Conservation (phyloP, 2,888 invertebrate species). For the Neoscelio sp. region DNA sequence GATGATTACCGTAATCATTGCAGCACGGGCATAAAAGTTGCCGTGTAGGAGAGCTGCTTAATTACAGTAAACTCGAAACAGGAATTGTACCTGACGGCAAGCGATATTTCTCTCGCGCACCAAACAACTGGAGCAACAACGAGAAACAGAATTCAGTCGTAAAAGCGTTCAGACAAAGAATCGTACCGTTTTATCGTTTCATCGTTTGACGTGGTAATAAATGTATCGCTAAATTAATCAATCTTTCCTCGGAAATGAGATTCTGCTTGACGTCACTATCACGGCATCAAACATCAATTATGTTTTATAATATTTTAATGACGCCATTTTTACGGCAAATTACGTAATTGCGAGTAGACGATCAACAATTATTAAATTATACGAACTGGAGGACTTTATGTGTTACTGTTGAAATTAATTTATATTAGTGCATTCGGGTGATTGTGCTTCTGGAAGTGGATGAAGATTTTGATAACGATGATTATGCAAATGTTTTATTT, state of each 20-base stretch:
- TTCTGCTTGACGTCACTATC: slow-evolving; percentile 17
- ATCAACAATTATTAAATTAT: slow-evolving; percentile 38
- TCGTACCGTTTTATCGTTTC: slow-evolving; percentile 59
- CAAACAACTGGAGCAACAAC: slow-evolving; percentile 36
- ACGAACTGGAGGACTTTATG: background rate
- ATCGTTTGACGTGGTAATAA: slow-evolving; percentile 53
- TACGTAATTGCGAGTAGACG: slow-evolving; percentile 16
- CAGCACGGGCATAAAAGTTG: slow-evolving; percentile 43
- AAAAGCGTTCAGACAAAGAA: slow-evolving; percentile 61
- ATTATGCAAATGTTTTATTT: too few species aligned
- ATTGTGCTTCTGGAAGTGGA: too few species aligned
- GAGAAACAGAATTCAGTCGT: slow-evolving; percentile 48
- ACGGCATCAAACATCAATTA: slow-evolving; percentile 22
- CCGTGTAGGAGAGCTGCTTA: slow-evolving; percentile 49
- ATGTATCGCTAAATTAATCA: slow-evolving; percentile 66
- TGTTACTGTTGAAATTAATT: too few species aligned
- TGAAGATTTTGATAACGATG: too few species aligned
- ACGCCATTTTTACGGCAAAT: slow-evolving; percentile 17
- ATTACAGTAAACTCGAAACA: slow-evolving; percentile 54
- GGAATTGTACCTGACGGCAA: slow-evolving; percentile 26
- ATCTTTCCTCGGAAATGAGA: slow-evolving; percentile 42
- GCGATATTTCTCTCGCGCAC: slow-evolving; percentile 19
- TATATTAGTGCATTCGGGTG: too few species aligned
- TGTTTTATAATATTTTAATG: slow-evolving; percentile 51
- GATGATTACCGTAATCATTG: slow-evolving; percentile 57